A percentile compares a stretch with the other conserved stretches of the same genome.
phyloP scores from a whole-genome alignment of 2,113 vertebrate genomes.

The Urocolius indicus region DNA sequence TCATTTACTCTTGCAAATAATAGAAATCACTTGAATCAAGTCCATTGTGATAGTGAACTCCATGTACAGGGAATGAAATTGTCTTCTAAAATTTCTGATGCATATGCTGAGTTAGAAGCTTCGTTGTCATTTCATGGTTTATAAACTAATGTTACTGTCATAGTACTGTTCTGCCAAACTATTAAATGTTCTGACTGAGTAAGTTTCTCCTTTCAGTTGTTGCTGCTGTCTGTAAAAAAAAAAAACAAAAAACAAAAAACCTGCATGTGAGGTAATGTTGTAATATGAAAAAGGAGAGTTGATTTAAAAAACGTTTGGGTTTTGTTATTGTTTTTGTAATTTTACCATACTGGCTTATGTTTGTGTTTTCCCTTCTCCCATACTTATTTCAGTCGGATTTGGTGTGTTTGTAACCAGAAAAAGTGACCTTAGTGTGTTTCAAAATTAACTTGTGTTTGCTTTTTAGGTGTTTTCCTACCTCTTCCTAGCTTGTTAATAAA shows the following conservation, averaged over 20 bases:
- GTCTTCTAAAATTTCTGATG: neutral
- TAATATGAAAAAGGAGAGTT: neutral
- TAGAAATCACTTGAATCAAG: neutral
- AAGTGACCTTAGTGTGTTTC: neutral
- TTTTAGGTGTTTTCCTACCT: neutral
- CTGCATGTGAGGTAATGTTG: slow-evolving; percentile 37
- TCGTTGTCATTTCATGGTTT: neutral
- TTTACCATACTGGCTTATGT: neutral
- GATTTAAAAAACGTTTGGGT: neutral
- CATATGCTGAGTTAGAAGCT: neutral
- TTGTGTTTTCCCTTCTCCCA: neutral
- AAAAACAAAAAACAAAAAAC: neutral
- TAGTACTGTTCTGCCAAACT: neutral
- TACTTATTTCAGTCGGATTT: neutral
- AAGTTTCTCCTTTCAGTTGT: slow-evolving; percentile 57
- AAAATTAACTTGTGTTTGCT: slow-evolving; percentile 14
- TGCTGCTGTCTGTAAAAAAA: slow-evolving; percentile 4
- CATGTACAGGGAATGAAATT: neutral
- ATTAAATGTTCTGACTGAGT: slow-evolving; percentile 29
- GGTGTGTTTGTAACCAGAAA: slow-evolving; percentile 51
- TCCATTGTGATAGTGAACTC: neutral
- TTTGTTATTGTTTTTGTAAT: neutral
- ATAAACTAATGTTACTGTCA: neutral
- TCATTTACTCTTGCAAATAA: neutral
- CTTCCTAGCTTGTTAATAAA: slow-evolving; percentile 36